A percentile compares a stretch with the other conserved stretches of the same genome.
Evolutionary conservation across 2,113 vertebrate species (phyloP).

Genomic region (Mustelus asterias): DNA sequence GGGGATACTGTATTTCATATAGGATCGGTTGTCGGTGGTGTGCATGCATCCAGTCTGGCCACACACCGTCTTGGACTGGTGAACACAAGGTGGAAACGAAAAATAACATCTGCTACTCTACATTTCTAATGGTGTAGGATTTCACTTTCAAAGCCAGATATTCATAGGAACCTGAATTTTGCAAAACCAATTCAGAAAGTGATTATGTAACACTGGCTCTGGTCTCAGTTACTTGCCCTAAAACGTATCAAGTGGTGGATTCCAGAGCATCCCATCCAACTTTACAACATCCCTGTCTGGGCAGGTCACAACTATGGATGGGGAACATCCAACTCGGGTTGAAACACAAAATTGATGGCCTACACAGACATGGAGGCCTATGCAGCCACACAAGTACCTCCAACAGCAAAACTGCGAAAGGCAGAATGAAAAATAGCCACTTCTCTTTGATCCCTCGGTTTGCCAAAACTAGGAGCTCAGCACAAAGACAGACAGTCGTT

Average conservation of each 20-base stretch:
- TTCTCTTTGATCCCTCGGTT: not conserved
- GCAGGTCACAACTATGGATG: not conserved
- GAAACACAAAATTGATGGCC: not conserved
- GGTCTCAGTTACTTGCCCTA: not conserved
- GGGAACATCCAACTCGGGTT: no score
- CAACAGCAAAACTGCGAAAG: not conserved
- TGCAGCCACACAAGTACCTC: not conserved
- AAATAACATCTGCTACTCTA: not conserved
- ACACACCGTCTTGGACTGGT: not conserved
- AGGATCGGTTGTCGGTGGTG: no score
- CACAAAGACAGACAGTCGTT: not conserved
- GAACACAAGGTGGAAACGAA: not conserved
- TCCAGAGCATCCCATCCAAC: not conserved
- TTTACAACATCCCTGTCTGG: not conserved
- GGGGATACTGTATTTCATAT: not conserved
- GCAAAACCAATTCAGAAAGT: not conserved
- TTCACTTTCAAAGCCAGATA: not conserved
- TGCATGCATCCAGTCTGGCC: no score
- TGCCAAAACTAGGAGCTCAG: no score
- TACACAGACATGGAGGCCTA: not conserved
- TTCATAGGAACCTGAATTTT: not conserved
- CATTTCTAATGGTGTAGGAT: not conserved
- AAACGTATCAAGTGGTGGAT: not conserved
- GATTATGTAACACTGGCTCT: not conserved
- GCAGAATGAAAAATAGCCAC: not conserved